Conservation (phyloP, 2,113 vertebrate genomes). For the Ivindomyrus marchei region DNA sequence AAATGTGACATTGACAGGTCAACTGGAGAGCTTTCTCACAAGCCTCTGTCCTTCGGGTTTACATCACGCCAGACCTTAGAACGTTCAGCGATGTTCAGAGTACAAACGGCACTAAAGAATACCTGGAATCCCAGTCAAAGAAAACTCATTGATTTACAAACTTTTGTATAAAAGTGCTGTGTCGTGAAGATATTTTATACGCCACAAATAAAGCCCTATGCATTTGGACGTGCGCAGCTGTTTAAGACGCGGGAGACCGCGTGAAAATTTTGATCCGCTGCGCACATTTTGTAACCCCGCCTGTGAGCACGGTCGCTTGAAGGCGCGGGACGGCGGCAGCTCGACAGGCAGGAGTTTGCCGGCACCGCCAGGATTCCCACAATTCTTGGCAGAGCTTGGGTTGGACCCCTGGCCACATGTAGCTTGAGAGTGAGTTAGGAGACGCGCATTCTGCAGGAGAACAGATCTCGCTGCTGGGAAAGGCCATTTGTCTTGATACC, state of each 20-base stretch:
- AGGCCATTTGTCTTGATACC: not conserved
- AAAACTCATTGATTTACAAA: not conserved
- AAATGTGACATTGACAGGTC: constrained; percentile 1
- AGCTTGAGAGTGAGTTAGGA: not conserved
- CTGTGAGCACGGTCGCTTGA: not conserved
- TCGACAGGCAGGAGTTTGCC: not conserved
- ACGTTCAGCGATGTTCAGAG: not conserved
- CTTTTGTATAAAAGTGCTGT: not conserved
- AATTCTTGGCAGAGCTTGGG: not conserved
- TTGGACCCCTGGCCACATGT: not conserved
- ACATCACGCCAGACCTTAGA: not conserved
- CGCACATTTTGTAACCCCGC: not conserved
- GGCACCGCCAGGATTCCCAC: not conserved
- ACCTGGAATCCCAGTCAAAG: not conserved
- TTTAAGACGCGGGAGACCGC: not conserved
- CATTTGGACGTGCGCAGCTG: not conserved
- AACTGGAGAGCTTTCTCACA: not conserved
- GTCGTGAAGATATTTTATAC: not conserved
- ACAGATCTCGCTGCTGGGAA: not conserved
- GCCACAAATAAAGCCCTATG: not conserved
- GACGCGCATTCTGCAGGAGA: not conserved
- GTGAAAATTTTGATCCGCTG: not conserved
- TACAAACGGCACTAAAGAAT: not conserved
- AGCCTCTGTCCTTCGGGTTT: not conserved
- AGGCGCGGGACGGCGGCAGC: not conserved